These are phyloP conservation scores for Branchellion lobata DNA, from an alignment of 2,888 invertebrate species.

Conservation along the genomic window DNA sequence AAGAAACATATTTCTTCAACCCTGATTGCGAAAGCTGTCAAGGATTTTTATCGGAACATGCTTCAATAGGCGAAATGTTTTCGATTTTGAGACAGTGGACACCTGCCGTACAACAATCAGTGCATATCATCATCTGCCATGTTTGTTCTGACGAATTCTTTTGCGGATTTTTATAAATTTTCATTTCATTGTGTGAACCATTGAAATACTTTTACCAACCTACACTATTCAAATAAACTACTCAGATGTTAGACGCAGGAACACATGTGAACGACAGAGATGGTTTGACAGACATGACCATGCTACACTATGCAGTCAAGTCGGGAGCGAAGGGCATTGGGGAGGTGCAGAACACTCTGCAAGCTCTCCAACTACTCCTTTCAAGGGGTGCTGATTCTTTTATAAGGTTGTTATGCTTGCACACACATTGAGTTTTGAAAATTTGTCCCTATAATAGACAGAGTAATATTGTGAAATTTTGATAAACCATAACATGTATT, in stretches of 20 bases:
- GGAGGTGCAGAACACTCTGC: conserved; percentile 58
- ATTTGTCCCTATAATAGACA: too few relatives aligned
- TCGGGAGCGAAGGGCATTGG: conserved; percentile 64
- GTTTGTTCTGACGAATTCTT: too few relatives aligned
- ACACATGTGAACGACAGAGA: conserved; percentile 65
- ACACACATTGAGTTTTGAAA: too few relatives aligned
- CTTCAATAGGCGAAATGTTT: conserved; percentile 63
- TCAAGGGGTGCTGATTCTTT: conserved; percentile 62
- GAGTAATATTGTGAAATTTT: too few relatives aligned
- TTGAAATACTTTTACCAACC: too few relatives aligned
- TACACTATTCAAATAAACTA: conserved; percentile 24
- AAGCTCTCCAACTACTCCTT: conserved; percentile 56
- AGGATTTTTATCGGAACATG: conserved; percentile 58
- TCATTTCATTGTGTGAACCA: too few relatives aligned
- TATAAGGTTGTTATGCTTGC: background rate
- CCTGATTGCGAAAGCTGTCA: conserved; percentile 63
- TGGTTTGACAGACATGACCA: conserved; percentile 65
- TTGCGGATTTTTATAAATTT: too few relatives aligned
- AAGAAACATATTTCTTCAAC: conserved; percentile 63
- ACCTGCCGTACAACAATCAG: conserved; percentile 64
- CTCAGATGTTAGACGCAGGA: conserved; percentile 62
- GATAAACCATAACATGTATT: too few relatives aligned
- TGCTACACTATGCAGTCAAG: conserved; percentile 65
- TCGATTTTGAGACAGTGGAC: conserved; percentile 66
- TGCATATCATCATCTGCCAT: conserved; percentile 63